These are phyloP conservation scores for Ptyas mucosa DNA, from an alignment of 2,113 vertebrate genomes.

Conservation along the genomic window DNA sequence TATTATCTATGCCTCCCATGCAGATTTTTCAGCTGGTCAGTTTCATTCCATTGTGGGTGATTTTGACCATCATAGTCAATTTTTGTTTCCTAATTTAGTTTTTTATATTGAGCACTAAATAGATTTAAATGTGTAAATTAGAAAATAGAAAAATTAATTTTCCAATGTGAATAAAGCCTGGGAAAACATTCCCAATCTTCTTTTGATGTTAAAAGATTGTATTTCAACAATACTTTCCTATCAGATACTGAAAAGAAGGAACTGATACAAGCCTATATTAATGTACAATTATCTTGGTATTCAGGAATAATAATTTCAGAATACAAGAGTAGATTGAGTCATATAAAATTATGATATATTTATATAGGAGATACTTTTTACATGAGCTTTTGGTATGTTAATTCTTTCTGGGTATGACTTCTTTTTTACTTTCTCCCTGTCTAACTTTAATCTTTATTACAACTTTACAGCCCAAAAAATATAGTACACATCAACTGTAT, in stretches of 20 bases:
- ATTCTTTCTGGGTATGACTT: conserved; percentile 49
- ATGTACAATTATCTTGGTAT: conserved; percentile 38
- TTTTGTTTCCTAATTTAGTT: background rate
- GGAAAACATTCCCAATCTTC: background rate
- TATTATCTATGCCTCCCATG: background rate
- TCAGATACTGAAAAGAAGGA: conserved; percentile 23
- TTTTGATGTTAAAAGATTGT: background rate
- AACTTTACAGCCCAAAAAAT: background rate
- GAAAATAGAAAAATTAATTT: background rate
- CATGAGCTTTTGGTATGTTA: conserved; percentile 41
- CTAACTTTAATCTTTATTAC: background rate
- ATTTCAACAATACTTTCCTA: background rate
- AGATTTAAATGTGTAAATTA: background rate
- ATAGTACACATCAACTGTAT: background rate
- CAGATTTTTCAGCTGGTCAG: background rate
- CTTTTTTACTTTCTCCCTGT: conserved; percentile 4
- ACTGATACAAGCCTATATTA: conserved; percentile 27
- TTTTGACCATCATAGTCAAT: too few species aligned
- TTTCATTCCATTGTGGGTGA: background rate
- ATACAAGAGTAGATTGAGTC: conserved; percentile 28
- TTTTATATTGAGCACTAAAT: background rate
- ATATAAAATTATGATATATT: conserved; percentile 31
- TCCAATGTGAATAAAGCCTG: background rate
- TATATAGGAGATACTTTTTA: conserved; percentile 16
- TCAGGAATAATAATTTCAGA: conserved; percentile 23